phyloP scores from a whole-genome alignment of 2,888 invertebrate species.

The Limenitis camilla region DNA sequence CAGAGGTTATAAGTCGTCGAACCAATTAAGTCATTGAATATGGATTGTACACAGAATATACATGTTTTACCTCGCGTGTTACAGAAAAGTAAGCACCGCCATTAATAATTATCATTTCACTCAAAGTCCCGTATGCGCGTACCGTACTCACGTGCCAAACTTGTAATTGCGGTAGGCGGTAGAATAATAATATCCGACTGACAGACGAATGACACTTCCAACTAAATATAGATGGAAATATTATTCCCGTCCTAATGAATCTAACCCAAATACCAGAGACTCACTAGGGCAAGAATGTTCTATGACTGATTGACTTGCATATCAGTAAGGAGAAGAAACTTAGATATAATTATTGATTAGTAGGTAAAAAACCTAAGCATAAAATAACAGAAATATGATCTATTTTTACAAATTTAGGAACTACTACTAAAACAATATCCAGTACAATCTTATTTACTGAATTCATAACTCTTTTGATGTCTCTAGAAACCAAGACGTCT shows the following conservation, averaged over 20 bases:
- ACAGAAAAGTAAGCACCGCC: conserved; percentile 2
- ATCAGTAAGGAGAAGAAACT: too few species aligned
- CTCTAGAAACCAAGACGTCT: too few species aligned
- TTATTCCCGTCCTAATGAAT: conserved; percentile 8
- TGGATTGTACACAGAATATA: neutral
- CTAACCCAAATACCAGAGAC: neutral
- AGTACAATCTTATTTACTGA: too few species aligned
- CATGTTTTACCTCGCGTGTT: conserved; percentile 1
- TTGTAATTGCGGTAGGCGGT: conserved; percentile 13
- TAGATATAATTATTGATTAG: too few species aligned
- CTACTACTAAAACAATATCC: too few species aligned
- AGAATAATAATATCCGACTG: conserved; percentile 15
- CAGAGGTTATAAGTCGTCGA: too few species aligned
- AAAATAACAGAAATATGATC: too few species aligned
- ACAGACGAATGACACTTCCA: conserved; percentile 18
- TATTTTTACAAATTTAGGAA: too few species aligned
- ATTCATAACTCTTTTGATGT: too few species aligned
- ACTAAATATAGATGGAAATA: conserved; percentile 15
- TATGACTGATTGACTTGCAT: neutral
- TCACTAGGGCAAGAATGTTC: neutral
- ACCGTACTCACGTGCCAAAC: conserved; percentile 15
- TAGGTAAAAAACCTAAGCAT: too few species aligned
- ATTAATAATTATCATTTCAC: conserved; percentile 11
- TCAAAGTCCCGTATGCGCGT: conserved; percentile 9
- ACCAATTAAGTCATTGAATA: neutral